Evolutionary conservation across 2,888 invertebrate species (phyloP).

Genomic region (Pristionchus arcanus): DNA sequence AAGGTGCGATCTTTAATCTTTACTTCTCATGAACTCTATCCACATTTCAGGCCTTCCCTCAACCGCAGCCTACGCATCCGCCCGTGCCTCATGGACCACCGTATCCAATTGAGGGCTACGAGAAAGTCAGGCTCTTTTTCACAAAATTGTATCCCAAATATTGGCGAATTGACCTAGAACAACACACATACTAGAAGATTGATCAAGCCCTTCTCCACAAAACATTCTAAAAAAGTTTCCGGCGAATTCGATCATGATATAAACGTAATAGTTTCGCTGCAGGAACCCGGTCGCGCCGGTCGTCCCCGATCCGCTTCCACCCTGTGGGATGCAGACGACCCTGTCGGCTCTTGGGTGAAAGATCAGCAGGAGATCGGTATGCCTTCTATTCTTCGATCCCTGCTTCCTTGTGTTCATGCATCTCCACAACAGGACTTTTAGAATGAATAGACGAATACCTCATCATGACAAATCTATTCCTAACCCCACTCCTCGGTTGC

Average conservation of each 20-base stretch:
- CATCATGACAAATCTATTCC: not conserved
- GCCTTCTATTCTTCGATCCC: not conserved
- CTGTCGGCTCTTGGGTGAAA: conserved; percentile 67
- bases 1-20: conserved; percentile 10
- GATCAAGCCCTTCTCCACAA: too few species aligned
- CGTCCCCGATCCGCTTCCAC: conserved; percentile 45
- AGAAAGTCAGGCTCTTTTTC: not conserved
- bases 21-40: not conserved
- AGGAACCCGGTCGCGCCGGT: conserved; percentile 52
- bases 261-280: not conserved
- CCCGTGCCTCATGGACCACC: conserved; percentile 43
- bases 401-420: not conserved
- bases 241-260: too few species aligned
- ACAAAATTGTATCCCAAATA: not conserved
- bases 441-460: not conserved
- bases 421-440: too few species aligned
- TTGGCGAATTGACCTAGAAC: too few species aligned
- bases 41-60: conserved; percentile 47
- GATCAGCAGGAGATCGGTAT: conserved; percentile 66
- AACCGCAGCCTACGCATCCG: conserved; percentile 34
- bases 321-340: conserved; percentile 65
- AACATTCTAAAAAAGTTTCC: too few species aligned
- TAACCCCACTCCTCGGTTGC: not conserved
- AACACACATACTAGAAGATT: too few species aligned
- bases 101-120: conserved; percentile 50